Conservation (phyloP, 2,888 invertebrate species). For the Cremastobaeus sp. region DNA sequence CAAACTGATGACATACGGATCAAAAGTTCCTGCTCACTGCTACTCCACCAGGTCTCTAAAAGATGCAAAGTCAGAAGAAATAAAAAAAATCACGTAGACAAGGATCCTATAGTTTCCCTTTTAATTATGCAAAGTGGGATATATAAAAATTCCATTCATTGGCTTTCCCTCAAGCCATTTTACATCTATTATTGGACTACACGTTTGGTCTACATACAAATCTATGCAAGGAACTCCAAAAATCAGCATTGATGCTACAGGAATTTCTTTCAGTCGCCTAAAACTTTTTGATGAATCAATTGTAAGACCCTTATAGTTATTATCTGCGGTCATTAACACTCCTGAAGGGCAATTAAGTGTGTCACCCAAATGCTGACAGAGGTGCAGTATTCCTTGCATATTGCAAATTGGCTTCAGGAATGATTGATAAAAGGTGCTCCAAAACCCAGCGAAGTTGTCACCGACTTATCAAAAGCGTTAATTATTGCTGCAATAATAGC, state of each 20-base stretch:
- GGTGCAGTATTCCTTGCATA: conserved; percentile 26
- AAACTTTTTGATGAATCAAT: not conserved
- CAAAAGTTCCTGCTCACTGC: conserved; percentile 13
- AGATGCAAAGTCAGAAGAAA: conserved; percentile 15
- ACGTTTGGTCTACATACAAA: conserved; percentile 17
- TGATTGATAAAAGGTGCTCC: conserved; percentile 9
- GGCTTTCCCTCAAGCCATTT: conserved; percentile 16
- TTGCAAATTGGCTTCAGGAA: conserved; percentile 25
- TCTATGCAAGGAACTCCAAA: not conserved
- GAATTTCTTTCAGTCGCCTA: not conserved
- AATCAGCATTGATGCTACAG: conserved; percentile 10
- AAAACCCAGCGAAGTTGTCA: conserved; percentile 22
- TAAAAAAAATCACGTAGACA: not conserved
- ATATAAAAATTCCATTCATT: conserved; percentile 18
- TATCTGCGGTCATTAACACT: conserved; percentile 8
- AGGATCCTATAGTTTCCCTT: conserved; percentile 5
- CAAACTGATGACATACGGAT: not conserved
- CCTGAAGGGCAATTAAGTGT: conserved; percentile 8
- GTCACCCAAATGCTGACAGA: conserved; percentile 30
- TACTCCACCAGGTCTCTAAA: not conserved
- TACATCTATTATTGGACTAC: conserved; percentile 4
- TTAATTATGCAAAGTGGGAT: not conserved
- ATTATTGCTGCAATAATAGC: conserved; percentile 24
- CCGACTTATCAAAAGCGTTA: conserved; percentile 24
- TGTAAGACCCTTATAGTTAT: conserved; percentile 9